These are phyloP conservation scores for Bradypodion pumilum DNA, from an alignment of 2,797 vertebrate genomes.

Conservation along the genomic window DNA sequence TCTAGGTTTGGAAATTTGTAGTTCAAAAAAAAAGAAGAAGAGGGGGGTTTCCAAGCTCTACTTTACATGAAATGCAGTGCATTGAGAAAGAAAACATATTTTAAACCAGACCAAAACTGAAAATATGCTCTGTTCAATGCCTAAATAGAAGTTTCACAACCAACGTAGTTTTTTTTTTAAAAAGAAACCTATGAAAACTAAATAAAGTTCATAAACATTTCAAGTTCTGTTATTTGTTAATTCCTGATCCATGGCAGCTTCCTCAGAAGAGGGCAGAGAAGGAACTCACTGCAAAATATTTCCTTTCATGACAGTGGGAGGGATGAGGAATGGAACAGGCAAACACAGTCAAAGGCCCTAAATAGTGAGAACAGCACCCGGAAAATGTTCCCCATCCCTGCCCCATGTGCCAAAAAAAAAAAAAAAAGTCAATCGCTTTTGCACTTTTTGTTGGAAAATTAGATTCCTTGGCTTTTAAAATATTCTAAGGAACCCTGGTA, in stretches of 20 bases:
- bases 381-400: not conserved
- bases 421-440: not conserved
- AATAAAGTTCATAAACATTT: not conserved
- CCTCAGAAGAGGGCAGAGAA: not conserved
- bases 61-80: not conserved
- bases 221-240: not conserved
- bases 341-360: not conserved
- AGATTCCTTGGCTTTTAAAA: not conserved
- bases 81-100: not conserved
- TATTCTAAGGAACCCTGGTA: too few relatives aligned
- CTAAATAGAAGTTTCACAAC: not conserved
- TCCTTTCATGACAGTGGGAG: not conserved
- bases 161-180: not conserved
- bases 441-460: not conserved
- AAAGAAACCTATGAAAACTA: constrained; percentile 3
- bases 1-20: too few relatives aligned
- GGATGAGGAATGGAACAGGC: not conserved
- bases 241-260: not conserved
- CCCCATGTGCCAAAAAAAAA: not conserved
- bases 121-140: not conserved
- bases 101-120: constrained; percentile 7
- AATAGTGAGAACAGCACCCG: not conserved
- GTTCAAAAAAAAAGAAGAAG: too few relatives aligned
- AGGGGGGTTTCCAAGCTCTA: too few relatives aligned
- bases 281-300: not conserved